These are phyloP conservation scores for Centropus unirufus DNA, from an alignment of 2,113 vertebrate species.

Conservation along the genomic window DNA sequence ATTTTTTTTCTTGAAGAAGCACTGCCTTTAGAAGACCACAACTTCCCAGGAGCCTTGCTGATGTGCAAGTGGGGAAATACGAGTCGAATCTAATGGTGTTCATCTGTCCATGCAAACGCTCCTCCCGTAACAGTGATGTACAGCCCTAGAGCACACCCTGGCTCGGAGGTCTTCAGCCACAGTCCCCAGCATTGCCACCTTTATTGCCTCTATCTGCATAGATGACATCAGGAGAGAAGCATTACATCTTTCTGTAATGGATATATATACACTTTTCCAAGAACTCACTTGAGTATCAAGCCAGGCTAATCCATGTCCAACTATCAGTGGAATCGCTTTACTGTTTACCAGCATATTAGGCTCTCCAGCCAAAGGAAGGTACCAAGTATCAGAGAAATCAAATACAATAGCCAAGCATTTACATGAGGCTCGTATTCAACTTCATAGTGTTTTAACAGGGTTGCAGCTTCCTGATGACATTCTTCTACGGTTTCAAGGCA, in stretches of 20 bases:
- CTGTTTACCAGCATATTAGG: neutral
- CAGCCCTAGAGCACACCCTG: neutral
- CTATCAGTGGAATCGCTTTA: neutral
- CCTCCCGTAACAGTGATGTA: neutral
- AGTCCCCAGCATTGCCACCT: neutral
- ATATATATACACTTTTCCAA: neutral
- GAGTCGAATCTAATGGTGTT: accelerated
- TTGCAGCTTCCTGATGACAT: neutral
- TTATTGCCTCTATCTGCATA: neutral
- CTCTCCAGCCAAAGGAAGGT: neutral
- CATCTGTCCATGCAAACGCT: neutral
- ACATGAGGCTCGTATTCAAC: neutral
- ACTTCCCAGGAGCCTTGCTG: neutral
- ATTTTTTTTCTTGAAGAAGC: neutral
- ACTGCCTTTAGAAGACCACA: neutral
- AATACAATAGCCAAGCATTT: neutral
- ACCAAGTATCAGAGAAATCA: neutral
- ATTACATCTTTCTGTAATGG: neutral
- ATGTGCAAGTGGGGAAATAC: accelerated
- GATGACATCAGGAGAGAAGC: neutral
- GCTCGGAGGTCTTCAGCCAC: neutral
- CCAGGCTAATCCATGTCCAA: neutral
- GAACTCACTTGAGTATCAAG: neutral
- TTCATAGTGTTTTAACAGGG: neutral
- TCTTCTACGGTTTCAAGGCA: neutral